phyloP scores from a whole-genome alignment of 1,140 invertebrate genomes.

The Hyles vespertilio region DNA sequence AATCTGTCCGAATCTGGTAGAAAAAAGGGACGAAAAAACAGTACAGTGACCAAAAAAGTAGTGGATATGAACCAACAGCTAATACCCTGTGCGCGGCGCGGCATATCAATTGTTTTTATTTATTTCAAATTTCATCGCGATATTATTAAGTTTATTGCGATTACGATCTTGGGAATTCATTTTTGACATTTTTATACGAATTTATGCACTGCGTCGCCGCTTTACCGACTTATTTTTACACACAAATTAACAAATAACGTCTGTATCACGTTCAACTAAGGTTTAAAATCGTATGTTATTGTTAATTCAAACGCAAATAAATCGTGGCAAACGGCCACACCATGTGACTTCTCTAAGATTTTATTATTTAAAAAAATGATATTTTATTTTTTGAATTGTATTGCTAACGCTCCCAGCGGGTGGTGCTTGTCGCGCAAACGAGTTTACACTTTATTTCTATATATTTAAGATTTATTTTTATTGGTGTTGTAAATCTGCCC shows the following conservation, averaged over 20 bases:
- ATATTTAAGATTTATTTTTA: constrained; percentile 24
- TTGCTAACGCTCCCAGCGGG: constrained; percentile 68
- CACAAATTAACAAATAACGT: constrained; percentile 1
- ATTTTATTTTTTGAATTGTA: constrained; percentile 66
- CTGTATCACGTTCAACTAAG: constrained; percentile 13
- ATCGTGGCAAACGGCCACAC: constrained; percentile 28
- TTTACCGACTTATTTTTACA: constrained; percentile 20
- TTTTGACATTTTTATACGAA: constrained; percentile 73
- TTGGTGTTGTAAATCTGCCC: constrained; percentile 14
- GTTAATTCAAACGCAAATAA: constrained; percentile 8
- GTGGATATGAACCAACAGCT: too few relatives aligned
- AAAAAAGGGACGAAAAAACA: constrained; percentile 9
- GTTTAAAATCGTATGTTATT: constrained; percentile 14
- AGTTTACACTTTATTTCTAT: constrained; percentile 31
- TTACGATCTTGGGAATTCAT: constrained; percentile 71
- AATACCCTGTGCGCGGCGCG: neutral
- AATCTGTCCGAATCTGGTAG: too few relatives aligned
- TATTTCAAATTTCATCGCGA: constrained; percentile 67
- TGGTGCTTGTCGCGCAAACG: constrained; percentile 17
- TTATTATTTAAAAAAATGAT: constrained; percentile 73
- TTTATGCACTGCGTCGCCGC: constrained; percentile 54
- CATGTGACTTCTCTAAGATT: constrained; percentile 69
- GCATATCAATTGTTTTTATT: constrained; percentile 51
- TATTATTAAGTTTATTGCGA: constrained; percentile 70
- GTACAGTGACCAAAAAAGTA: constrained; percentile 17